phyloP scores from a whole-genome alignment of 2,113 vertebrate genomes.

The Varanus salvator region DNA sequence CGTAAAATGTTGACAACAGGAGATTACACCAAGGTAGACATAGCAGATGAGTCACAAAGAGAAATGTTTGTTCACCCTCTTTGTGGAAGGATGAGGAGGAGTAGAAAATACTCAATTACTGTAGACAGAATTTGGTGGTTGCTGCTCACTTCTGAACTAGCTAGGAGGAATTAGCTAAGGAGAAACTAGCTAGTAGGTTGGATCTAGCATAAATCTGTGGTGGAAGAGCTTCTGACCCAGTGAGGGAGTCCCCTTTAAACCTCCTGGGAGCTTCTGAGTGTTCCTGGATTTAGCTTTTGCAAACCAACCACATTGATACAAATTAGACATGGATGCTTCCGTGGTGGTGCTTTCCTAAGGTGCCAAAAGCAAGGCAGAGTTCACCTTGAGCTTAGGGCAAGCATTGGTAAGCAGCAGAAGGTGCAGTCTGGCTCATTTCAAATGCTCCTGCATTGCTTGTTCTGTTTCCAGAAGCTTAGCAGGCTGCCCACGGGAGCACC shows the following conservation, averaged over 20 bases:
- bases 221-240: neutral
- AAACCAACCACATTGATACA: conserved; percentile 2
- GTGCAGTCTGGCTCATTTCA: neutral
- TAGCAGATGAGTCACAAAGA: neutral
- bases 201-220: neutral
- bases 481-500: neutral
- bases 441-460: neutral
- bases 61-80: neutral
- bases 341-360: neutral
- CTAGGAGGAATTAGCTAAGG: neutral
- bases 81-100: neutral
- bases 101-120: neutral
- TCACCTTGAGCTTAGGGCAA: neutral
- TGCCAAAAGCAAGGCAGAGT: neutral
- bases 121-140: neutral
- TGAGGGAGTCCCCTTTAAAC: neutral
- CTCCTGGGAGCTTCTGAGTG: neutral
- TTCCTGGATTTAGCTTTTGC: neutral
- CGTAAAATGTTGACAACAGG: neutral
- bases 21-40: conserved; percentile 7
- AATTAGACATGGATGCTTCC: neutral
- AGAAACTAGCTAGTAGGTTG: neutral
- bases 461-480: neutral
- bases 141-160: neutral
- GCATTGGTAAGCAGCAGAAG: neutral